A percentile compares a stretch with the other conserved stretches of the same genome.
Evolutionary conservation across 2,888 invertebrate genomes (phyloP).

Genomic region (Cataglyphis cursor): DNA sequence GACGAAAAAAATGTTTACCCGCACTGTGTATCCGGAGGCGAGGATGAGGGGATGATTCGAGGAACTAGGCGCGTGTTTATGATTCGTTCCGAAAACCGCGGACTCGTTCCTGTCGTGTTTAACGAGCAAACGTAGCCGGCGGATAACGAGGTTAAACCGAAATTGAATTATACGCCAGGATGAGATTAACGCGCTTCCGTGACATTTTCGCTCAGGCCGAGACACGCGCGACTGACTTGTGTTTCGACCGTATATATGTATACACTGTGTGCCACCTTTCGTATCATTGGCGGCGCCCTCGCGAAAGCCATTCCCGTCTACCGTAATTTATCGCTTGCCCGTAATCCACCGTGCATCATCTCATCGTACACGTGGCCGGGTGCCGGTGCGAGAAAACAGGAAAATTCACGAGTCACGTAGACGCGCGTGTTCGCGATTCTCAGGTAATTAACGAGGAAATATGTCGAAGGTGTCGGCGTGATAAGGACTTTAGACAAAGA

Average conservation of each 20-base stretch:
- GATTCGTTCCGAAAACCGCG: constrained; percentile 51
- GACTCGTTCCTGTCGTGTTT: constrained; percentile 49
- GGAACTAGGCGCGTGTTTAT: constrained; percentile 34
- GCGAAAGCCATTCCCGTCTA: constrained; percentile 21
- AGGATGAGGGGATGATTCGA: constrained; percentile 7
- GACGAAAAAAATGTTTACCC: background rate
- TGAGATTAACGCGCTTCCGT: constrained; percentile 58
- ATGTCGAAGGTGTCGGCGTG: background rate
- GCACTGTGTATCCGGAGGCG: background rate
- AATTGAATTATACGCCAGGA: constrained; percentile 57
- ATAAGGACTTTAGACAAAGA: background rate
- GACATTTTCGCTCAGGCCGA: constrained; percentile 56
- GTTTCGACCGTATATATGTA: constrained; percentile 30
- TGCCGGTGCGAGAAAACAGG: constrained; percentile 4
- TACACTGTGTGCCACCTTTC: constrained; percentile 15
- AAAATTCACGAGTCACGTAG: constrained; percentile 14
- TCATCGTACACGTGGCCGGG: background rate
- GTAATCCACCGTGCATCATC: constrained; percentile 39
- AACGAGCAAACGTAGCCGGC: constrained; percentile 57
- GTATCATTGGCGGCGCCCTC: constrained; percentile 24
- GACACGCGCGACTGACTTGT: constrained; percentile 57
- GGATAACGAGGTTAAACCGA: constrained; percentile 58
- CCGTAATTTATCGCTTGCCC: constrained; percentile 47
- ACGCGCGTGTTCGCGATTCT: constrained; percentile 5
- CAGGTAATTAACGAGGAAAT: constrained; percentile 31